Percentiles rank a stretch among this genome's conserved stretches.
These are phyloP conservation scores for Camelus dromedarius DNA, from an alignment of 2,113 vertebrate species.

Conservation along the genomic window DNA sequence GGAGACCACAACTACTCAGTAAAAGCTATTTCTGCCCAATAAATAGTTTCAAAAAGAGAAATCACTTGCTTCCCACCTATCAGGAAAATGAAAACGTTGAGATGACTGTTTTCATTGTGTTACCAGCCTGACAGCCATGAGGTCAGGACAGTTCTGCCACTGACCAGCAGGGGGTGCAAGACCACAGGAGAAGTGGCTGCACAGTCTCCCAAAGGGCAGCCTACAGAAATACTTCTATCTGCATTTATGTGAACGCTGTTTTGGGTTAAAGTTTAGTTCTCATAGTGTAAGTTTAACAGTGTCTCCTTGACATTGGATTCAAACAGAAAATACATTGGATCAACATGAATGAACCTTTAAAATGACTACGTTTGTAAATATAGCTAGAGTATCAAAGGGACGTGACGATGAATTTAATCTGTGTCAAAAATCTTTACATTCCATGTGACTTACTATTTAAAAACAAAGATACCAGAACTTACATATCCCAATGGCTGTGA, in stretches of 20 bases:
- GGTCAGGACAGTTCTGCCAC: constrained; percentile 56
- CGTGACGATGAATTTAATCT: not conserved
- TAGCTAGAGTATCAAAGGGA: not conserved
- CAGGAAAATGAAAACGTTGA: constrained; percentile 38
- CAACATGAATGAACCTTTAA: constrained; percentile 45
- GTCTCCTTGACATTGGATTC: not conserved
- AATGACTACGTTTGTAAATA: constrained; percentile 39
- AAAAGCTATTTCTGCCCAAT: constrained; percentile 76
- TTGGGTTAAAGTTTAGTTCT: constrained; percentile 70
- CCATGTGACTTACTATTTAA: not conserved
- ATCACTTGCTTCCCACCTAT: constrained; percentile 30
- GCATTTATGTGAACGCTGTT: constrained; percentile 9
- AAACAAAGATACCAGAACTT: not conserved
- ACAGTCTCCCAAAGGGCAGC: not conserved
- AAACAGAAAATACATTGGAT: constrained; percentile 30
- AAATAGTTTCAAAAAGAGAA: constrained; percentile 77
- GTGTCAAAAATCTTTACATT: not conserved
- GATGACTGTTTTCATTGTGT: not conserved
- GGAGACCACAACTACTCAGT: not conserved
- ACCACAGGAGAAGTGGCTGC: constrained; percentile 53
- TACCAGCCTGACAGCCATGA: not conserved
- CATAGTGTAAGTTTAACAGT: constrained; percentile 65
- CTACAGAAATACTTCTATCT: constrained; percentile 18
- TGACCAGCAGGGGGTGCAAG: constrained; percentile 83
- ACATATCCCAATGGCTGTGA: no score